Base-by-base conservation (phyloP, 2,888 invertebrate genomes). In the Scaptomyza caliginosa region DNA sequence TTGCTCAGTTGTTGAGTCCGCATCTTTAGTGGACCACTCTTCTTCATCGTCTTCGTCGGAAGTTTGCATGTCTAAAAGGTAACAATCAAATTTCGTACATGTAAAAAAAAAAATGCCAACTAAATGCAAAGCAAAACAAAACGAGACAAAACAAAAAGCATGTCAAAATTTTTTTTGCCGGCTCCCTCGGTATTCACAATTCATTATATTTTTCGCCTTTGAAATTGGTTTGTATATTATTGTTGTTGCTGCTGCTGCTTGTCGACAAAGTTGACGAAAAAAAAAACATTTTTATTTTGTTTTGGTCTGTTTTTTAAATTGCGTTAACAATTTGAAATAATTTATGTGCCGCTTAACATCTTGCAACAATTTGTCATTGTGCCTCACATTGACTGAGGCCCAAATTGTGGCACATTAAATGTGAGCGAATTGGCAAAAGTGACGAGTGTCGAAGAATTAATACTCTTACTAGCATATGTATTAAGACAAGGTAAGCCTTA, bases 341-440 rank as follows among this genome's bases (percentile, higher is more conserved):
- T 87, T 82, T 70, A 68, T 65, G 54, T 56, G 40, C 36, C 59
- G 39, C 46, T 58, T 50, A 39, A 63, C 46, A 26, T 50, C 55
- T 59, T 62, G 54, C 67, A 43, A 63, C 76, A 67, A 67, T 63
- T 67, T 72, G 78, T 56, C 85, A 84, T 74, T 81, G 75, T 57
- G 24, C 38, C 38, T 10, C 54, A 28, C 21, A 23, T 36, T 34
- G 40, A 32, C 46, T 17, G 49, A 28, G 38, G 40, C 42, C 54
- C 46, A 64, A 74, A 68, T 73, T 64, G 77, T 74, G 58, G 69
- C 67, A 75, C 51, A 82, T 85, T 80, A 78, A 74, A n/a, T 13
- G 7, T 8, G 5, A 58, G 16, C 26, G 0, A 36, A 42, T 0
- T 34, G 10, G 1, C 11, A 6, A 23, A 36, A 42, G 1, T 34